Evolutionary conservation across 2,797 vertebrate species (phyloP).

Genomic region (Phalloptychus januarius): DNA sequence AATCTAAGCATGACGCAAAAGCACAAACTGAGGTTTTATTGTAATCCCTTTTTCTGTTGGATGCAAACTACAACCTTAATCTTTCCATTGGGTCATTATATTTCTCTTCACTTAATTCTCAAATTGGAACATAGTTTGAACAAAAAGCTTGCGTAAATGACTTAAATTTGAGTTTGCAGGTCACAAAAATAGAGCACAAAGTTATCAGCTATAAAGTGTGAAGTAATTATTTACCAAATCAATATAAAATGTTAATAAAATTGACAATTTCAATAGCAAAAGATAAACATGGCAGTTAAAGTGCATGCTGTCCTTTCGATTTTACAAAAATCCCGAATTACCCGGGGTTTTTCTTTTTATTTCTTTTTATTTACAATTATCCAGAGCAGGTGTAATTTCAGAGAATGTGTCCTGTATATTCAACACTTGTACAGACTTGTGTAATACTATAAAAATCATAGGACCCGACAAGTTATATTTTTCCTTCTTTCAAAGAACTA

Average conservation of each 20-base stretch:
- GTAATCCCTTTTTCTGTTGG: neutral
- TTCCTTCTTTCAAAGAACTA: neutral
- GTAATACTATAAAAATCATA: neutral
- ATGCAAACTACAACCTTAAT: neutral
- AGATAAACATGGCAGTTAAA: neutral
- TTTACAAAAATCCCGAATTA: neutral
- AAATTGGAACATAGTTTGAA: neutral
- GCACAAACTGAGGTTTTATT: neutral
- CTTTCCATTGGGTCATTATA: neutral
- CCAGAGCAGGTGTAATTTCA: neutral
- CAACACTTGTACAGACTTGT: neutral
- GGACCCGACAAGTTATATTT: neutral
- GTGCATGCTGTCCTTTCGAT: neutral
- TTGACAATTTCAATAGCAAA: neutral
- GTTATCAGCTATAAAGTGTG: neutral
- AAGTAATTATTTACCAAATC: neutral
- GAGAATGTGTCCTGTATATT: neutral
- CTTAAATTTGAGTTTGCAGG: neutral
- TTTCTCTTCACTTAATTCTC: neutral
- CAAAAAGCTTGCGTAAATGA: neutral
- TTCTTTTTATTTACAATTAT: too few species aligned
- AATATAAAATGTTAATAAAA: neutral
- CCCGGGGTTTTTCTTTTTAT: too few species aligned
- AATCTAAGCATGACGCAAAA: neutral
- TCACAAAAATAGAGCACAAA: neutral